Evolutionary conservation across 2,888 invertebrate genomes (phyloP).

Genomic region (Globia sparganii): DNA sequence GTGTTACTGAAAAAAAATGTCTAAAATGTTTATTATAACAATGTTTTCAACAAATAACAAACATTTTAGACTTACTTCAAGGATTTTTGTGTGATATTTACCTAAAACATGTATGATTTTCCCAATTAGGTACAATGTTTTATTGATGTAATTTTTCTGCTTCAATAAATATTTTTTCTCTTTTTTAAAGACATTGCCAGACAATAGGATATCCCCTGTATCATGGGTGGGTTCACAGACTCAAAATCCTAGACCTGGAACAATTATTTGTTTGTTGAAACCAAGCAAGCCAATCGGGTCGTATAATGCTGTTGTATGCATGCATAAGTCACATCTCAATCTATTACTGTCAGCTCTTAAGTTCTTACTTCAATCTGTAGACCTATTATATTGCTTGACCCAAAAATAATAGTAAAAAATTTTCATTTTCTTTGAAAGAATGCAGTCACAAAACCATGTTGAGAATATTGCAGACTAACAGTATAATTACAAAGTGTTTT

Average conservation of each 20-base stretch:
- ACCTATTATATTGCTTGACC: constrained; percentile 12
- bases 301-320: constrained; percentile 50
- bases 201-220: constrained; percentile 30
- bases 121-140: not conserved
- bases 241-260: constrained; percentile 9
- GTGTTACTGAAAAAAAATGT: not conserved
- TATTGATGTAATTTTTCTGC: not conserved
- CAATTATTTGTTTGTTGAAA: constrained; percentile 34
- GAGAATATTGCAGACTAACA: not conserved
- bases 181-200: constrained; percentile 50
- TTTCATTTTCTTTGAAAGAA: constrained; percentile 27
- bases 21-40: not conserved
- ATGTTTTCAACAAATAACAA: not conserved
- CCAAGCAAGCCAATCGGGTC: constrained; percentile 43
- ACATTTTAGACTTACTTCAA: not conserved
- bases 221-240: constrained; percentile 44
- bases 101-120: not conserved
- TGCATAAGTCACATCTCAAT: constrained; percentile 33
- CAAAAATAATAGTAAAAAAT: not conserved
- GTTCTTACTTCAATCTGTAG: constrained; percentile 7
- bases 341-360: constrained; percentile 24
- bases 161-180: constrained; percentile 23
- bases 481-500: constrained; percentile 11
- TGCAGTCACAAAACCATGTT: constrained; percentile 40
- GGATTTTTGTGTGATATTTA: not conserved